phyloP scores from a whole-genome alignment of 2,888 invertebrate genomes.

The Dryobota labecula region DNA sequence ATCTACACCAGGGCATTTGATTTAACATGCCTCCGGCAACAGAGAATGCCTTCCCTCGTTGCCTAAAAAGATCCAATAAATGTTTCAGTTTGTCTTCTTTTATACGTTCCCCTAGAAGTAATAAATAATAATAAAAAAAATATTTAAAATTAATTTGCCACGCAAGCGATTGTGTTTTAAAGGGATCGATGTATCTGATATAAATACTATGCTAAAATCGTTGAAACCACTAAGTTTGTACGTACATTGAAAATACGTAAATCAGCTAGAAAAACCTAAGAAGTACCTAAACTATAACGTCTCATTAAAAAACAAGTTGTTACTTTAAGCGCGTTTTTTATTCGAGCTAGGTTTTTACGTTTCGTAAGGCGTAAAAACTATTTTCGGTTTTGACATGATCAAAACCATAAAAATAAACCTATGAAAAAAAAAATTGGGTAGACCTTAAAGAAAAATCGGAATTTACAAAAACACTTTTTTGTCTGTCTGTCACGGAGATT shows the following conservation, averaged over 20 bases:
- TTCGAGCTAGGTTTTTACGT: not conserved
- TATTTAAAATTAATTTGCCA: not conserved
- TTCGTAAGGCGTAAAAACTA: not conserved
- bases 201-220: too few relatives aligned
- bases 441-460: not conserved
- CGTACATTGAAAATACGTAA: not conserved
- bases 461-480: not conserved
- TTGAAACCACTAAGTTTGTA: not conserved
- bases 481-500: not conserved
- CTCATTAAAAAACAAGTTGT: not conserved
- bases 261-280: not conserved
- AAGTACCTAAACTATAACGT: not conserved
- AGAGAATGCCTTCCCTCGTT: constrained; percentile 87
- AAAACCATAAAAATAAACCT: not conserved
- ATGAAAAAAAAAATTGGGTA: not conserved
- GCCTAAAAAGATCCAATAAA: constrained; percentile 76
- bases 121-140: not conserved
- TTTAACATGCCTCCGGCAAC: constrained; percentile 93
- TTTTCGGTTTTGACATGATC: not conserved
- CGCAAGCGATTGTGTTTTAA: not conserved
- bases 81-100: constrained; percentile 88
- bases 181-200: not conserved
- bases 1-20: constrained; percentile 92
- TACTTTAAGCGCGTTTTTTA: not conserved
- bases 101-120: constrained; percentile 87